A percentile compares a stretch with the other conserved stretches of the same genome.
phyloP scores from a whole-genome alignment of 2,888 invertebrate species.

The Agonopterix heracliana region DNA sequence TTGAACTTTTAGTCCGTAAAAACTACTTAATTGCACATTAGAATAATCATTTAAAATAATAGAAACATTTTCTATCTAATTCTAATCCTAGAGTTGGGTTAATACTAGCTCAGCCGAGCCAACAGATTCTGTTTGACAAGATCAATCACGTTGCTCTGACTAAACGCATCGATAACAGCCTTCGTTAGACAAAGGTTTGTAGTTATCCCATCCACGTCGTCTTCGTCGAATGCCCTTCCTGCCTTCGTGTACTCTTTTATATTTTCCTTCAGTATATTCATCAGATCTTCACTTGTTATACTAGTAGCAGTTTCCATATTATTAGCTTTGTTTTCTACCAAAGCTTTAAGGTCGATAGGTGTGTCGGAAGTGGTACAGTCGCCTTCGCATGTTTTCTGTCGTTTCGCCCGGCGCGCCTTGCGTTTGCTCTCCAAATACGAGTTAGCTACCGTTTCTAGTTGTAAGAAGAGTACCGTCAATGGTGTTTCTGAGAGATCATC shows the following conservation, averaged over 20 bases:
- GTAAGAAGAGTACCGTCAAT: conserved; percentile 57
- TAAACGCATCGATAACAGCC: conserved; percentile 79
- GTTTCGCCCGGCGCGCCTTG: conserved; percentile 51
- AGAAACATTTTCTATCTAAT: too few relatives aligned
- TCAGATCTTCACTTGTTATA: conserved; percentile 41
- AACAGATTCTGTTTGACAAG: conserved; percentile 70
- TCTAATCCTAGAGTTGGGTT: background rate
- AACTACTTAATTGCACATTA: too few relatives aligned
- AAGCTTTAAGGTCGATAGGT: conserved; percentile 31
- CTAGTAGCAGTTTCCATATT: conserved; percentile 38
- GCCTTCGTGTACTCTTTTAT: conserved; percentile 35
- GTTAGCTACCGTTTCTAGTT: conserved; percentile 61
- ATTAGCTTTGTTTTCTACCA: conserved; percentile 43
- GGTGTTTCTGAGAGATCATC: conserved; percentile 66
- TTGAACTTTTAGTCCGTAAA: too few relatives aligned
- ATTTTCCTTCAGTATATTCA: conserved; percentile 51
- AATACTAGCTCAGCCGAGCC: conserved; percentile 36
- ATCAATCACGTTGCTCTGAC: conserved; percentile 77
- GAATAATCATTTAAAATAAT: too few relatives aligned
- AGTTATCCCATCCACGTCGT: conserved; percentile 52
- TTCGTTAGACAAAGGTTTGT: conserved; percentile 52
- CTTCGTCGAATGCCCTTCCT: conserved; percentile 35
- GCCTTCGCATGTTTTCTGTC: conserved; percentile 53
- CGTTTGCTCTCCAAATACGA: conserved; percentile 49
- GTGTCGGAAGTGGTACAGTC: conserved; percentile 17